These are phyloP conservation scores for Drosophila sturtevanti DNA, from an alignment of 1,140 invertebrate genomes.

Conservation along the genomic window DNA sequence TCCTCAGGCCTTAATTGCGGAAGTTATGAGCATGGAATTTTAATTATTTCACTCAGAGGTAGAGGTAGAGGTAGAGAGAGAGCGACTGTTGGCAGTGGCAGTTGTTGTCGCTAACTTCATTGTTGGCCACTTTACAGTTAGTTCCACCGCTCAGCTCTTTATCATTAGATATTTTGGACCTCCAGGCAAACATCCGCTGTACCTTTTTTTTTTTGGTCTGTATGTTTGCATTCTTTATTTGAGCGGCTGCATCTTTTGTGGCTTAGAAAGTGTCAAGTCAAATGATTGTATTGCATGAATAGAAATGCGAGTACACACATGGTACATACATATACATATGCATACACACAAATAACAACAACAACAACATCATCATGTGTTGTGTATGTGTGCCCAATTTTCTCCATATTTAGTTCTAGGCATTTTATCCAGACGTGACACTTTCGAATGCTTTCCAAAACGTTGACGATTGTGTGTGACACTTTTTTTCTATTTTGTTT, in stretches of 20 bases:
- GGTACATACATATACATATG: not conserved
- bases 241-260: constrained; percentile 14
- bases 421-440: constrained; percentile 55
- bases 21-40: constrained; percentile 80
- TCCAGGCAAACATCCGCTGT: constrained; percentile 9
- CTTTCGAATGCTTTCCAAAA: constrained; percentile 70
- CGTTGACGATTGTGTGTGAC: constrained; percentile 40
- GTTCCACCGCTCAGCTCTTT: no score
- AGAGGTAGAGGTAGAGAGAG: no score
- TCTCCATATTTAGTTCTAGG: constrained; percentile 78
- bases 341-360: not conserved
- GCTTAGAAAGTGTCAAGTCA: constrained; percentile 77
- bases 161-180: not conserved
- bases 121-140: constrained; percentile 66
- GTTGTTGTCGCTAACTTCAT: constrained; percentile 33
- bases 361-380: not conserved
- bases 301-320: constrained; percentile 14
- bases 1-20: constrained; percentile 69
- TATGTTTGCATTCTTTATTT: constrained; percentile 66
- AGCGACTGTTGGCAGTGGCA: not conserved
- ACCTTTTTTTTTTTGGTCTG: constrained; percentile 21
- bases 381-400: constrained; percentile 75
- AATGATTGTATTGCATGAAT: constrained; percentile 59
- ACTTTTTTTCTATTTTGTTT: not conserved
- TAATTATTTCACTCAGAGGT: constrained; percentile 72